Evolutionary conservation across 2,113 vertebrate genomes (phyloP).

Genomic region (Lathamus discolor): DNA sequence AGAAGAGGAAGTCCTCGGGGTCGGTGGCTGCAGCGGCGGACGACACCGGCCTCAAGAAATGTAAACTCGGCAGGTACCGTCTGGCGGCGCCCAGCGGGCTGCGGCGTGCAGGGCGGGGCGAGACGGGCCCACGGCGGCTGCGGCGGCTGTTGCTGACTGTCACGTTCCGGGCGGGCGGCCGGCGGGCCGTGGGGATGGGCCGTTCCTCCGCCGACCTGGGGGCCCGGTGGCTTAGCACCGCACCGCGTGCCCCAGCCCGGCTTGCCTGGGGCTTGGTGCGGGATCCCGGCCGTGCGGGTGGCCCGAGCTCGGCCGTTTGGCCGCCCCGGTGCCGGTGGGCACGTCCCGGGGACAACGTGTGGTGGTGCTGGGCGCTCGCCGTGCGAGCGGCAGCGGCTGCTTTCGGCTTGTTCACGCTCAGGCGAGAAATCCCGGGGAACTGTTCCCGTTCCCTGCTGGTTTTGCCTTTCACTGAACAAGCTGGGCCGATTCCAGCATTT

Average conservation of each 20-base stretch:
- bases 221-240: neutral
- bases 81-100: neutral
- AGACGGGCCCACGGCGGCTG: neutral
- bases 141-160: neutral
- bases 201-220: neutral
- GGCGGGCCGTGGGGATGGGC: neutral
- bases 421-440: neutral
- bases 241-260: neutral
- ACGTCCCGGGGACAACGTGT: neutral
- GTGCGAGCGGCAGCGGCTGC: neutral
- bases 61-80: constrained; percentile 88
- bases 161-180: neutral
- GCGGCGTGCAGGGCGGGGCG: neutral
- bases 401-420: neutral
- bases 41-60: constrained; percentile 83
- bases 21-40: constrained; percentile 71
- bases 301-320: neutral
- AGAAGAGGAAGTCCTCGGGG: constrained; percentile 88
- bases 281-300: neutral
- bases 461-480: neutral
- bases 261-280: neutral
- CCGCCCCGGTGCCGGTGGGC: neutral
- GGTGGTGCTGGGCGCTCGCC: neutral
- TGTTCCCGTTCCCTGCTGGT: rapidly evolving
- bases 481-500: rapidly evolving